A percentile compares a stretch with the other conserved stretches of the same genome.
These are phyloP conservation scores for Cydia amplana DNA, from an alignment of 1,140 invertebrate genomes.

Conservation along the genomic window DNA sequence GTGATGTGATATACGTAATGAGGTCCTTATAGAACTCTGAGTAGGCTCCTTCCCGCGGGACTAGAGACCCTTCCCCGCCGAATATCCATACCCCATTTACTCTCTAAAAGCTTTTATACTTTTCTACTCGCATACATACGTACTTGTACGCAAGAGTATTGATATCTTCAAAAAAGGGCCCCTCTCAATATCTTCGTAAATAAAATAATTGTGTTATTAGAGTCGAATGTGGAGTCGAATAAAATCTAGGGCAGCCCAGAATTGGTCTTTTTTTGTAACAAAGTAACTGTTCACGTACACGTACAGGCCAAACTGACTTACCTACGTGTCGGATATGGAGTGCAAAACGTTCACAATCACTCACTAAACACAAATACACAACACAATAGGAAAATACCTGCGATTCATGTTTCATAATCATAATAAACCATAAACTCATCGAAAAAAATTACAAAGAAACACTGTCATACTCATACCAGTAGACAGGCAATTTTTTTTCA, in stretches of 20 bases:
- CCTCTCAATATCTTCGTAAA: slow-evolving; percentile 19
- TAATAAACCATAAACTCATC: too few species aligned
- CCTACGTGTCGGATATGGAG: too few species aligned
- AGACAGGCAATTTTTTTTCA: too few species aligned
- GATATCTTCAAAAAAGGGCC: slow-evolving; percentile 39
- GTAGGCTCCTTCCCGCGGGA: slow-evolving; percentile 41
- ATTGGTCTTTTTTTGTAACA: too few species aligned
- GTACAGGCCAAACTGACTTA: too few species aligned
- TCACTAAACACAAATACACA: too few species aligned
- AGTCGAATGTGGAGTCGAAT: neutral
- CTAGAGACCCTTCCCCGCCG: slow-evolving; percentile 42
- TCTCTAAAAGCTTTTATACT: slow-evolving; percentile 46
- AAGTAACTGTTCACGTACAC: too few species aligned
- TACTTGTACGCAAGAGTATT: slow-evolving; percentile 41
- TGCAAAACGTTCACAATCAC: too few species aligned
- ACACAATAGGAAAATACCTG: too few species aligned
- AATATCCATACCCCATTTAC: slow-evolving; percentile 49
- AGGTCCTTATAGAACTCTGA: slow-evolving; percentile 34
- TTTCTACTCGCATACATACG: slow-evolving; percentile 32
- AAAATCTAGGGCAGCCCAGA: neutral
- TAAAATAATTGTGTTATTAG: neutral
- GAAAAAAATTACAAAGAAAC: too few species aligned
- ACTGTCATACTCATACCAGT: too few species aligned
- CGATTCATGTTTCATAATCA: too few species aligned
- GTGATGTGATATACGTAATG: slow-evolving; percentile 44